A percentile compares a stretch with the other conserved stretches of the same genome.
These are phyloP conservation scores for Dinocampus coccinellae DNA, from an alignment of 2,888 invertebrate species.

Conservation along the genomic window DNA sequence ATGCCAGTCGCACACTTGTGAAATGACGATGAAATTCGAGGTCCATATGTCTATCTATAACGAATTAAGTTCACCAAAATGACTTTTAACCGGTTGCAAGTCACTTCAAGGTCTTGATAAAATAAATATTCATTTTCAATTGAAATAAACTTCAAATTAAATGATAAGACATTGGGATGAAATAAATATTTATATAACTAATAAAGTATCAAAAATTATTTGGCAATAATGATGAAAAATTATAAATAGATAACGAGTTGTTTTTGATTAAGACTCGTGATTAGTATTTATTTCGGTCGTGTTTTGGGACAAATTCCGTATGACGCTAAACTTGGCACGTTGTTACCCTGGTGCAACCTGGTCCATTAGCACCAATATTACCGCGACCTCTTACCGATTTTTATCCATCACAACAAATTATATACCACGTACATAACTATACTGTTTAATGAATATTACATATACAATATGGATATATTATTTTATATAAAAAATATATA, in stretches of 20 bases:
- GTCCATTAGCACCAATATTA: constrained; percentile 67
- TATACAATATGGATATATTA: too few relatives aligned
- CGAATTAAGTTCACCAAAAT: constrained; percentile 25
- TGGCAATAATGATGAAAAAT: neutral
- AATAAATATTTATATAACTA: neutral
- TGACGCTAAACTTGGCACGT: constrained; percentile 63
- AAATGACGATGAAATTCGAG: constrained; percentile 55
- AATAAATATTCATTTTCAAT: constrained; percentile 22
- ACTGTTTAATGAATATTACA: too few relatives aligned
- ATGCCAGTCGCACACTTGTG: constrained; percentile 51
- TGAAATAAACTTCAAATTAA: too few relatives aligned
- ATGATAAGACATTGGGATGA: neutral
- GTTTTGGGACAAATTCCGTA: constrained; percentile 62
- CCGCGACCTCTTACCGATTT: constrained; percentile 38
- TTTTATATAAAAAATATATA: too few relatives aligned
- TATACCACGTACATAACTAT: too few relatives aligned
- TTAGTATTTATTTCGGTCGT: constrained; percentile 66
- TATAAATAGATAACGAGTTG: constrained; percentile 46
- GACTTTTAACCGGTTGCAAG: constrained; percentile 34
- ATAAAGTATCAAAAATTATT: neutral
- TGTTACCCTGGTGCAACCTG: constrained; percentile 60
- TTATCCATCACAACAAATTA: constrained; percentile 5
- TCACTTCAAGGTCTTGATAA: constrained; percentile 37
- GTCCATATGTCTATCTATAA: constrained; percentile 53
- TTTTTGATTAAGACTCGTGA: constrained; percentile 64